Evolutionary conservation across 64 coral and sea anemone genomes (phyloP), one percentile per base, ranked within the genome.

Genomic region (Montipora cactus): DNA sequence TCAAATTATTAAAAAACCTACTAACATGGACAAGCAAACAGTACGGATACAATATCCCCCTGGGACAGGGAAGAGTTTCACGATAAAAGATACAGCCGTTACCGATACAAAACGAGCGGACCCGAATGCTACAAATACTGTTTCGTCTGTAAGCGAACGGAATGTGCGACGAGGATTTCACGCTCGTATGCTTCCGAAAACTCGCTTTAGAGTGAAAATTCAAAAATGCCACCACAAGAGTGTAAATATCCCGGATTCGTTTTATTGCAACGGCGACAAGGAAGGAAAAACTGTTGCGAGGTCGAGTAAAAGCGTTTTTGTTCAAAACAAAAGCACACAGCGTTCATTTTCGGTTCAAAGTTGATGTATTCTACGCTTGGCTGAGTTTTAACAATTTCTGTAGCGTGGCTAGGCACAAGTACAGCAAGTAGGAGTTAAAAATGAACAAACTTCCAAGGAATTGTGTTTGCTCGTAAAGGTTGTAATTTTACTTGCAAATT

Each of bases 201-300:
- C 62, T 50, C 82, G 82, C 44, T 86, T 86, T 86, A 37, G 82
- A 47, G 82, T 86, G 12, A 86, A 86, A 86, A 86, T 86, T 71
- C 82, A 86, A 37, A 86, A 86, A 86, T 86, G 82, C 50, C 82
- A 71, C 47, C 82, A 86, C 66, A 72, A 70, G 46, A 86, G 45
- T 16, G 44, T 86, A 18, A 86, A 86, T 86, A 72, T 86, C 71
- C 71, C 82, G 21, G 82, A 86, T 86, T 70, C 82, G 7, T 52
- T 69, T 3, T 49, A 70, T 13, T 19, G 16, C 8, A 49, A 4
- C 18, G 62, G 15, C 16, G 82, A 86, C 2, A 86, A 86, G 44
- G 49, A 16, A 22, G 82, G 21, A 4, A 86, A 86, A 25, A 67
- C 66, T 51, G 13, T 51, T 3, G 82, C 10, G 68, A 86, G 50